Evolutionary conservation across 2,797 vertebrate species (phyloP), one percentile per base, ranked within the genome.

Genomic region (Alectoris magna): DNA sequence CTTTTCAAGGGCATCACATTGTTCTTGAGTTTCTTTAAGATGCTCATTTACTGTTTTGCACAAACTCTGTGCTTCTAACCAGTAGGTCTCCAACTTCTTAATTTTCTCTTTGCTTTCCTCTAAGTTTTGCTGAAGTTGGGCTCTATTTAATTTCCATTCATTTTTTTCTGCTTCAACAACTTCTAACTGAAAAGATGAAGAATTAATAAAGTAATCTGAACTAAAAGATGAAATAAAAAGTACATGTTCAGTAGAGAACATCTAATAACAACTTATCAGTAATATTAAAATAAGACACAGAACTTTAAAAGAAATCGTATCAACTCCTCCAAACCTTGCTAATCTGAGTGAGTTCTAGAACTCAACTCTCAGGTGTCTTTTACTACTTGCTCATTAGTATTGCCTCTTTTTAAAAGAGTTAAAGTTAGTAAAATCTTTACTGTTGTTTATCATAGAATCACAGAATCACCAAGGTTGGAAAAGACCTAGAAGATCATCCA

Each of bases 31-130:
- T 94, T 99, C 98, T 29, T 97, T 97, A 93, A 99, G 98, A 81
- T 98, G 98, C 66, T 99, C 98, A 39, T 98, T 99, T 80, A 98
- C 97, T 36, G 96, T 98, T 97, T 99, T 99, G 94, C 98, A 99
- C 91, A 99, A 98, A 59, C 96, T 97, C 96, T 99, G 99, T 82
- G 99, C 98, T 94, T 99, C 98, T 94, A 98, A 97, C 98, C 99
- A 99, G 96, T 98, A 99, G 81, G 97, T 98, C 96, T 99, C 99
- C 96, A 99, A 84, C 96, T 98, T 98, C 31, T 98, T 97, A 69
- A 99, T 98, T 96, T 98, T 98, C 80, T 98, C 98, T 36, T 98
- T 98, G 95, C 97, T 97, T 79, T 99, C 98, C 29, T 98, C 98
- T 48, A 98, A 91, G 90, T 98, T 98, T 94, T 98, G 98, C 95